Evolutionary conservation across 2,113 vertebrate species (phyloP).

Genomic region (Eudyptes chrysolophus): DNA sequence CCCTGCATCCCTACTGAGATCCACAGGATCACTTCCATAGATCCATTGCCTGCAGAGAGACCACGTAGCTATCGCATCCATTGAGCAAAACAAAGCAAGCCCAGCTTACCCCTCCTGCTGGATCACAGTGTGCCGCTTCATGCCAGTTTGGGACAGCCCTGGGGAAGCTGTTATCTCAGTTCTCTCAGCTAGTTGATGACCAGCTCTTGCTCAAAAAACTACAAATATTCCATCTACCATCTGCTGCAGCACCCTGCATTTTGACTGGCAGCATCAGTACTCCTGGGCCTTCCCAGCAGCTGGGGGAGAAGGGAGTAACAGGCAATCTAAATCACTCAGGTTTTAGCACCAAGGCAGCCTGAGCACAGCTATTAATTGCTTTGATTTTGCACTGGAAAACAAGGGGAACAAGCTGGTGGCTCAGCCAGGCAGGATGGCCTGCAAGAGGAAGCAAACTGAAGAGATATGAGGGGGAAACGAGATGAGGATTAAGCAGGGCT

Average conservation of each 20-base stretch:
- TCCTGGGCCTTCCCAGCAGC: neutral
- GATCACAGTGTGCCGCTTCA: neutral
- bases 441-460: neutral
- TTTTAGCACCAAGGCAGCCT: neutral
- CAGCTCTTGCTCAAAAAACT: neutral
- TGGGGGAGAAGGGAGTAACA: neutral
- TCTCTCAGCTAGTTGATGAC: neutral
- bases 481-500: neutral
- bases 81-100: fast-evolving
- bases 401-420: neutral
- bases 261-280: neutral
- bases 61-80: fast-evolving
- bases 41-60: neutral
- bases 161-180: neutral
- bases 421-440: neutral
- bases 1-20: neutral
- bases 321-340: neutral
- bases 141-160: neutral
- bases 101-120: neutral
- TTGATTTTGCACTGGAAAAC: neutral
- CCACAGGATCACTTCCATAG: neutral
- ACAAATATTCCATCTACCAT: no score
- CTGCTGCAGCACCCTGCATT: neutral
- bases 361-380: neutral
- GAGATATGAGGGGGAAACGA: neutral